Conservation (phyloP, 2,113 vertebrate genomes). For the Hucho hucho region DNA sequence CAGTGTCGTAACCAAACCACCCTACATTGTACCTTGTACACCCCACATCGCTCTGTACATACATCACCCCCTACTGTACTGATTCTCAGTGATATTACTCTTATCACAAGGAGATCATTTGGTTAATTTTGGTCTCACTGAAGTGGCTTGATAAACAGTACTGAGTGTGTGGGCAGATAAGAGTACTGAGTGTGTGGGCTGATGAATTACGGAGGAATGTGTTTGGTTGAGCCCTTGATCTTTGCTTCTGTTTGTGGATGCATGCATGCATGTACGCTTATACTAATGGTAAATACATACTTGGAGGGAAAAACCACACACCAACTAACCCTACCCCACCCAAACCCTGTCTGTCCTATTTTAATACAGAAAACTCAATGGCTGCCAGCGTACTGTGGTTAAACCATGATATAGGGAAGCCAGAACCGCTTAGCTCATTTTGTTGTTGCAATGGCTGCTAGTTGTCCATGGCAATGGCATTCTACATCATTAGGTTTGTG, state of each 20-base stretch:
- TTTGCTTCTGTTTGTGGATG: constrained; percentile 52
- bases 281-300: constrained; percentile 25
- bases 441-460: constrained; percentile 33
- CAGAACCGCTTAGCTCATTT: constrained; percentile 47
- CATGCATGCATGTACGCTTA: not conserved
- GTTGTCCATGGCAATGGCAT: constrained; percentile 42
- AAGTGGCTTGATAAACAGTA: not conserved
- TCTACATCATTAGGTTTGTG: constrained; percentile 5
- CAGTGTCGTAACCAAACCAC: too few relatives aligned
- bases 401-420: constrained; percentile 18
- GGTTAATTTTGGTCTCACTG: constrained; percentile 30
- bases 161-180: too few relatives aligned
- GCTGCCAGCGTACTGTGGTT: constrained; percentile 12
- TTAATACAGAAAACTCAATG: constrained; percentile 46
- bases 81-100: too few relatives aligned
- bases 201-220: constrained; percentile 46
- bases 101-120: constrained; percentile 12
- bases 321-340: not conserved
- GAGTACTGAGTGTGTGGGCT: constrained; percentile 15
- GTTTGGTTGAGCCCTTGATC: constrained; percentile 49
- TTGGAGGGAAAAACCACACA: constrained; percentile 14
- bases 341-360: constrained; percentile 27
- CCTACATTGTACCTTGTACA: too few relatives aligned
- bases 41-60: too few relatives aligned
- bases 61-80: too few relatives aligned